Base-by-base conservation (phyloP, 2,888 invertebrate species). In the Morinoia aosen region DNA sequence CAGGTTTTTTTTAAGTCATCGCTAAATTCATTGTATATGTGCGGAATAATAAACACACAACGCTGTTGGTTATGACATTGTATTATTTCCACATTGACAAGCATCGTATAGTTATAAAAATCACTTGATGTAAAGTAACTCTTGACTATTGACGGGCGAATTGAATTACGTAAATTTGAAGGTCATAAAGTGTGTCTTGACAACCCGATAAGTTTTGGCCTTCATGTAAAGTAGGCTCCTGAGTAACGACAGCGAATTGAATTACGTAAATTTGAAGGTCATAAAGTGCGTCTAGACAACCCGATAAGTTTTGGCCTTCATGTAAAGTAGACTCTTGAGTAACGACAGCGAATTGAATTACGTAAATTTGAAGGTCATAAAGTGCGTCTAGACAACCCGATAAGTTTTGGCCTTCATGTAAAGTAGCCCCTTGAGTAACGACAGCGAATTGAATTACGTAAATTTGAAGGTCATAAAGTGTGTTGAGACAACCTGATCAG, bases 221-320 rank as follows among this genome's bases (percentile, higher is more conserved):
- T 97, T 33, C 98, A 98, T 14, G 98, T 98, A 96, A 98, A 97
- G 16, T 98, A 98, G 98, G 97, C 99, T 99, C 95, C 98, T 98
- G 95, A 99, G 98, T 97, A n/a, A 99, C 99, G 95, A 99, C 98
- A 0, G 99, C 99, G 97, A 98, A 99, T n/a, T n/a, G n/a, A n/a
- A n/a, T n/a, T 19, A 64, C 12, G 5, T 7, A 64, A 64, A 64
- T 19, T 64, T 64, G 7, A 64, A 64, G 25, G 64, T 64, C 25
- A 12, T 19, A 12, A 19, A 12, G 12, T 64, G 64, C 25, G 25
- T 64, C 25, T 11, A 64, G 25, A 64, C 64, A 11, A 64, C 19
- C 64, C 25, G 12, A 19, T 64, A 5, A n/a, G 64, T 58, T 64
- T 19, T 64, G 12, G 40, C 39, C 25, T 97, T 33, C 98, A 98